Conservation (phyloP, 2,888 invertebrate species). For the Eledona agricola region DNA sequence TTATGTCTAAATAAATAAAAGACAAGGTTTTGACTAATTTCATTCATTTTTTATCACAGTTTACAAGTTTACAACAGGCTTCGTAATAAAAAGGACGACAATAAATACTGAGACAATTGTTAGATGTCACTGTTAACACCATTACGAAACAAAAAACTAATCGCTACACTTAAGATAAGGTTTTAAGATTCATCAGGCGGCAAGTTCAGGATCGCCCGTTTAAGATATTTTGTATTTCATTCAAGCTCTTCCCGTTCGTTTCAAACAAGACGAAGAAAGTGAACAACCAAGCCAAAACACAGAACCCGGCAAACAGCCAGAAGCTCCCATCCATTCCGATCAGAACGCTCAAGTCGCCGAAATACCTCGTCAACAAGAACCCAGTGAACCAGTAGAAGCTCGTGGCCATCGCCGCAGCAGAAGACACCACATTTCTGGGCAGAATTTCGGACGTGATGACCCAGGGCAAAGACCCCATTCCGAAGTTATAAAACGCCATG, state of each 20-base stretch:
- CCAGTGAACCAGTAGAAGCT: constrained; percentile 79
- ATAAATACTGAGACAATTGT: too few species aligned
- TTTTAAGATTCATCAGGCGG: too few species aligned
- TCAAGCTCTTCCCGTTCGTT: constrained; percentile 87
- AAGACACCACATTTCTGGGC: constrained; percentile 75
- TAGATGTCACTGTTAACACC: too few species aligned
- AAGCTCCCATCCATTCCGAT: constrained; percentile 75
- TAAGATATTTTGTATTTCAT: constrained; percentile 69
- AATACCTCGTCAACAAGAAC: constrained; percentile 79
- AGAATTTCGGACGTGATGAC: constrained; percentile 81
- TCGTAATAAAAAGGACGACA: too few species aligned
- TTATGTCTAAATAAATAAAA: too few species aligned
- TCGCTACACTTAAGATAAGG: too few species aligned
- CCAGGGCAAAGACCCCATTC: constrained; percentile 72
- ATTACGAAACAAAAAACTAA: too few species aligned
- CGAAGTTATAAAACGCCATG: constrained; percentile 74
- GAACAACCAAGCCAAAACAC: constrained; percentile 43
- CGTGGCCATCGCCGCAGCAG: constrained; percentile 65
- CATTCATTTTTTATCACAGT: too few species aligned
- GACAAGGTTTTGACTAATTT: too few species aligned
- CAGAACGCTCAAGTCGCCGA: constrained; percentile 66
- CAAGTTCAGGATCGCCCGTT: too few species aligned
- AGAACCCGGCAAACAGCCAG: constrained; percentile 71
- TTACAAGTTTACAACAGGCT: too few species aligned
- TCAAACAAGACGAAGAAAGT: constrained; percentile 58